Base-by-base conservation (phyloP, 2,888 invertebrate genomes). In the Abrostola tripartita region DNA sequence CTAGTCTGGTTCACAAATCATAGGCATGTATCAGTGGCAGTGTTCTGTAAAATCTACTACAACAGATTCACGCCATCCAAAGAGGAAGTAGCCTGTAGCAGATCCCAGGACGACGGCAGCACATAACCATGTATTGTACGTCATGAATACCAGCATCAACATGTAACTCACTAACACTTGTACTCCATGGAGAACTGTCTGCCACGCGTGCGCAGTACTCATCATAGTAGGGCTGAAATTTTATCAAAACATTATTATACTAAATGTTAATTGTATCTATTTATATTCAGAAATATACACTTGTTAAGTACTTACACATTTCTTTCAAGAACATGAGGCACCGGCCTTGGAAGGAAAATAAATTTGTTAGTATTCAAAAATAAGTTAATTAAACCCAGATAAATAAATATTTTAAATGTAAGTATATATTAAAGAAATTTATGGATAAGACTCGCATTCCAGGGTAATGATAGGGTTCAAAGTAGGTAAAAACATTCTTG, bases 71-170 rank as follows among this genome's bases (percentile, higher is more conserved):
- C 98, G 98, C 98, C 99, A 99, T 61, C 98, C 99, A 87, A 99
- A 99, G 49, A 98, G 95, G 92, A 99, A 99, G 92, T 99, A 99
- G 35, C 99, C 99, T 10, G 97, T 95, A 0, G 97, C 98, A 1
- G 98, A 98, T 49, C 99, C 99, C 9, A 98, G 86, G 0, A 98
- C 97, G 0, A 99, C 98, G 0, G 98, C 98, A 53, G 98, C 88
- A 89, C 98, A 98, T 65, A 99, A 95, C 98, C 98, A 99, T 14
- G 97, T 96, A 88, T 99, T 99, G 95, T 98, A 99, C 0, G 99
- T 99, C 99, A 99, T 99, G 89, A 99, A 99, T 79, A 99, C 98
- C 89, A 99, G 94, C 99, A 99, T 99, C 55, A 99, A 95, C 92
- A 98, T 97, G 92, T 99, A 99, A 78, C 98, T 98, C 71, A 99